Evolutionary conservation across 2,797 vertebrate species (phyloP).

Genomic region (Nyctalus aviator): DNA sequence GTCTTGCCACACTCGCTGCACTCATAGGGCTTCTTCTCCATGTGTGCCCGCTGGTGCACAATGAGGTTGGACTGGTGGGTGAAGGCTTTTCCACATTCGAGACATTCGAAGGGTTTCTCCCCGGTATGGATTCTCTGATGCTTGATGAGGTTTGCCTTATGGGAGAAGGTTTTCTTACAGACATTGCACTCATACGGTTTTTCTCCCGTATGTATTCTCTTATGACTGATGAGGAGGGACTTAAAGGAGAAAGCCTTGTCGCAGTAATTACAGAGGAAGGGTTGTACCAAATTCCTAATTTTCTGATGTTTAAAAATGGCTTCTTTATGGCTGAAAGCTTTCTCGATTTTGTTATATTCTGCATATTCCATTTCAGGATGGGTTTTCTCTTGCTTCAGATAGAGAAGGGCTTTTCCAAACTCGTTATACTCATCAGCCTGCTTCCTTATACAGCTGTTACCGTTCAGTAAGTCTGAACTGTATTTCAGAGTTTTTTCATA

Average conservation of each 20-base stretch:
- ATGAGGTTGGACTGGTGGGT: conserved; percentile 82
- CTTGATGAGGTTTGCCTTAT: conserved; percentile 82
- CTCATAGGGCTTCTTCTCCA: conserved; percentile 79
- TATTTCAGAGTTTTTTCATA: conserved; percentile 75
- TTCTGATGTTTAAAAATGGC: conserved; percentile 80
- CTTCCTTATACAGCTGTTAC: conserved; percentile 45
- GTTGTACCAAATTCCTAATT: conserved; percentile 77
- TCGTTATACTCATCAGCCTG: conserved; percentile 36
- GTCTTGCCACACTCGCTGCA: conserved; percentile 80
- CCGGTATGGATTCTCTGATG: conserved; percentile 81
- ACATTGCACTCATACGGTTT: conserved; percentile 81
- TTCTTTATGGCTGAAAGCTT: conserved; percentile 67
- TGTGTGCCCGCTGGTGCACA: conserved; percentile 79
- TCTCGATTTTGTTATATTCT: conserved; percentile 59
- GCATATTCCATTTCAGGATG: conserved; percentile 64
- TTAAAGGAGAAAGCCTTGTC: conserved; percentile 80
- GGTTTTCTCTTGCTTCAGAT: conserved; percentile 71
- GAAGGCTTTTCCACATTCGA: conserved; percentile 81
- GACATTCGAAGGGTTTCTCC: conserved; percentile 81
- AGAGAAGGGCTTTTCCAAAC: conserved; percentile 73
- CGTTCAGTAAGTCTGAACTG: conserved; percentile 60
- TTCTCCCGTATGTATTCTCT: conserved; percentile 82
- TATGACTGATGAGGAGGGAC: conserved; percentile 79
- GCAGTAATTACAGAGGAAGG: conserved; percentile 81
- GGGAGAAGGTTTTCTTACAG: conserved; percentile 82